Evolutionary conservation across 2,797 vertebrate genomes (phyloP).

Genomic region (Vultur gryphus): DNA sequence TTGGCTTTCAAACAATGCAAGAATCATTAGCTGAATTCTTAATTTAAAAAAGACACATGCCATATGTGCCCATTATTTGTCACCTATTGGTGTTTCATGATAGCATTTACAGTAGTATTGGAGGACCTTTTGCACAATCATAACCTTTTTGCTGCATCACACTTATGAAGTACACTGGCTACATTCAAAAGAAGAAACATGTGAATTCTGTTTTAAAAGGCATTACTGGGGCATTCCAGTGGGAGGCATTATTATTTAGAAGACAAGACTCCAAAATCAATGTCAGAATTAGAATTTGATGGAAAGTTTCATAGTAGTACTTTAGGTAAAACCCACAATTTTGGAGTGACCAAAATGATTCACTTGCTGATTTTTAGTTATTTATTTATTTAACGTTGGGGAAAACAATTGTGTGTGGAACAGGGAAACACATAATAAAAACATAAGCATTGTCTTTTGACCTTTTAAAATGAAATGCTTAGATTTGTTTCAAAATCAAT

Average conservation of each 20-base stretch:
- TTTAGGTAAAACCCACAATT: not conserved
- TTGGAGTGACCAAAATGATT: not conserved
- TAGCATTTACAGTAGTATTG: not conserved
- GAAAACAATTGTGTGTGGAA: not conserved
- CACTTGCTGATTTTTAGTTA: not conserved
- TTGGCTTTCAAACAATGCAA: not conserved
- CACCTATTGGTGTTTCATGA: not conserved
- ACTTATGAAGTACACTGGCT: not conserved
- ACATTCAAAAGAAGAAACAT: not conserved
- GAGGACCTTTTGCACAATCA: not conserved
- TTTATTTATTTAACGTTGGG: not conserved
- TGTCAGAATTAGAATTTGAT: not conserved
- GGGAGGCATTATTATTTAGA: not conserved
- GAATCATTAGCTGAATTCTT: not conserved
- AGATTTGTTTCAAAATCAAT: not conserved
- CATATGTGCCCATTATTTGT: not conserved
- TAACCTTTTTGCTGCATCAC: not conserved
- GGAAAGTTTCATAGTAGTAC: not conserved
- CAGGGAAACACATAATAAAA: not conserved
- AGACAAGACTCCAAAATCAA: not conserved
- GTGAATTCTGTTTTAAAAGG: not conserved
- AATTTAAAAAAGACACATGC: not conserved
- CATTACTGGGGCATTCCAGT: not conserved
- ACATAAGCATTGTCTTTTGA: not conserved
- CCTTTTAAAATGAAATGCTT: not conserved